phyloP scores from a whole-genome alignment of 2,888 invertebrate genomes.

The Ommatoiulus sabulosus region DNA sequence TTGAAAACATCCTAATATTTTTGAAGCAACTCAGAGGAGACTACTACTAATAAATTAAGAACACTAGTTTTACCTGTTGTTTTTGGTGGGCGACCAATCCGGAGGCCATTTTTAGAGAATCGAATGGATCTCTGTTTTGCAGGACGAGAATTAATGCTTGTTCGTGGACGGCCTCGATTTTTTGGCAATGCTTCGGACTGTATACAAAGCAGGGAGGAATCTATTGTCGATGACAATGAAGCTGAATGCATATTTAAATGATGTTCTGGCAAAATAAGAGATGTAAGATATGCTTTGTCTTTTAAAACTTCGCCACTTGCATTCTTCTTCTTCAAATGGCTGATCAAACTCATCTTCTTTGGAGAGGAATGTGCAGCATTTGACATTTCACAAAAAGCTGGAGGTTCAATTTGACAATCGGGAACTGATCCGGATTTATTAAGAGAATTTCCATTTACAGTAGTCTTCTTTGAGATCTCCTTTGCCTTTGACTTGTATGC shows the following conservation, averaged over 20 bases:
- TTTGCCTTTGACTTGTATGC: not conserved
- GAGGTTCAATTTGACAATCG: not conserved
- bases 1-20: too few relatives aligned
- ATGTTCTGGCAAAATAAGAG: not conserved
- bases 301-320: not conserved
- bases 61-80: not conserved
- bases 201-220: not conserved
- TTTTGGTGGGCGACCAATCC: slow-evolving; percentile 27
- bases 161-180: not conserved
- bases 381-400: not conserved
- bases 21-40: too few relatives aligned
- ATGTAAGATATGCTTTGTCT: not conserved
- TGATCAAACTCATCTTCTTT: not conserved
- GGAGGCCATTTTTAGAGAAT: not conserved
- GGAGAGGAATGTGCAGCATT: not conserved
- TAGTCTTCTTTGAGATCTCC: not conserved
- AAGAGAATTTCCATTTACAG: not conserved
- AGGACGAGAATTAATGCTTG: not conserved
- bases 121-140: not conserved
- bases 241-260: not conserved
- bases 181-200: not conserved
- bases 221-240: not conserved
- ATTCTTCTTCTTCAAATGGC: slow-evolving; percentile 12
- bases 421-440: not conserved
- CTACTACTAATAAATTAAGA: not conserved